Evolutionary conservation across 2,113 vertebrate genomes (phyloP).

Genomic region (Penelope pileata): DNA sequence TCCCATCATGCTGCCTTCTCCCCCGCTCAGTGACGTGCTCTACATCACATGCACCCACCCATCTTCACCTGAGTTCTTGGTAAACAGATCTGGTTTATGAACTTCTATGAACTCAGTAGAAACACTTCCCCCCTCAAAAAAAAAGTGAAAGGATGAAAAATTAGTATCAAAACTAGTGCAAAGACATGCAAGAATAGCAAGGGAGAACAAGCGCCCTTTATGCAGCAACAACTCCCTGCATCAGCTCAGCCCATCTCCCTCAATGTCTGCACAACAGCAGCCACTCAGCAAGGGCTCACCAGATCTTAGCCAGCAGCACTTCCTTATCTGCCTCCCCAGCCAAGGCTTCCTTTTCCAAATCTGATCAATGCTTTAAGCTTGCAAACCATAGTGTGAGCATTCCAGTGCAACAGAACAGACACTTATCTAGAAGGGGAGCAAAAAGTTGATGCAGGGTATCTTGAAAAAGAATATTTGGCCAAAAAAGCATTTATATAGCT

Average conservation of each 20-base stretch:
- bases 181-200: neutral
- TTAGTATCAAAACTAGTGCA: rapidly evolving
- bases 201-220: neutral
- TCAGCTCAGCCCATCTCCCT: neutral
- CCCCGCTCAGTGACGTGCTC: neutral
- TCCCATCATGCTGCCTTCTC: neutral
- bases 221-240: neutral
- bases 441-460: neutral
- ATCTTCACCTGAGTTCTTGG: neutral
- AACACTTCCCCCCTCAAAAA: neutral
- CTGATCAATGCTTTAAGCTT: neutral
- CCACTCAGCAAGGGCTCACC: rapidly evolving
- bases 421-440: neutral
- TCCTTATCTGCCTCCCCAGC: neutral
- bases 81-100: neutral
- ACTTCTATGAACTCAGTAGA: neutral
- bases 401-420: neutral
- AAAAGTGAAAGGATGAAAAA: neutral
- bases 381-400: neutral
- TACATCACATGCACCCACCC: rapidly evolving
- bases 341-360: neutral
- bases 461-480: neutral
- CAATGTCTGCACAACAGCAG: rapidly evolving
- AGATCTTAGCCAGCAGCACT: neutral
- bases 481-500: neutral